phyloP scores from a whole-genome alignment of 2,113 vertebrate species.

The Anoplopoma fimbria region DNA sequence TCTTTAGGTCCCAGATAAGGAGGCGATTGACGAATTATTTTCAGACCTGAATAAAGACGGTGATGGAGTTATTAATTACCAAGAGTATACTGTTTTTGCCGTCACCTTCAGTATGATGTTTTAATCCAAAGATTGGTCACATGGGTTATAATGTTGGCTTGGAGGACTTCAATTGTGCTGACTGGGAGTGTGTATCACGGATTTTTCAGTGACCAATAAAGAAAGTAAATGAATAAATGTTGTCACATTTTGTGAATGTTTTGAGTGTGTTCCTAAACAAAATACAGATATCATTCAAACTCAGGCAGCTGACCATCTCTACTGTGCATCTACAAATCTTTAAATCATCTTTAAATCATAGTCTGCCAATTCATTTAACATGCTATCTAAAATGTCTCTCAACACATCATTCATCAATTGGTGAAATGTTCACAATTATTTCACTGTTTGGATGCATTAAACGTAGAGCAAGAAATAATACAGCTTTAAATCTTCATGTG shows the following conservation, averaged over 20 bases:
- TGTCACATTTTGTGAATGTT: not conserved
- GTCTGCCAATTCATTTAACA: not conserved
- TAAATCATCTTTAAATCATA: not conserved
- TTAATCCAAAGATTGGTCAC: not conserved
- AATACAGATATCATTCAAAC: not conserved
- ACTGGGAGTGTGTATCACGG: not conserved
- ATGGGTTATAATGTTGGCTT: not conserved
- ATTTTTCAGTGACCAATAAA: not conserved
- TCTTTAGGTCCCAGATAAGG: not conserved
- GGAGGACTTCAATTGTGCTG: not conserved
- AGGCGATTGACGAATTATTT: conserved; percentile 19
- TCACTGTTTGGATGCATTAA: not conserved
- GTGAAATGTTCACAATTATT: not conserved
- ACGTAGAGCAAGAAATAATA: not conserved
- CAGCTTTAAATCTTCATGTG: not conserved
- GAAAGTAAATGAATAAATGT: not conserved
- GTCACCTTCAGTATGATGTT: conserved; percentile 4
- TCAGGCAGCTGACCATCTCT: not conserved
- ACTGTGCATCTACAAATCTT: not conserved
- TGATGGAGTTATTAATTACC: conserved; percentile 62
- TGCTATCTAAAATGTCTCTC: not conserved
- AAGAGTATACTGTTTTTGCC: conserved; percentile 58
- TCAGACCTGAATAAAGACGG: conserved; percentile 50
- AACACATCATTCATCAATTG: not conserved
- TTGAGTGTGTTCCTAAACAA: not conserved